Conservation (phyloP, 2,888 invertebrate species). For the Rhagonycha fulva region DNA sequence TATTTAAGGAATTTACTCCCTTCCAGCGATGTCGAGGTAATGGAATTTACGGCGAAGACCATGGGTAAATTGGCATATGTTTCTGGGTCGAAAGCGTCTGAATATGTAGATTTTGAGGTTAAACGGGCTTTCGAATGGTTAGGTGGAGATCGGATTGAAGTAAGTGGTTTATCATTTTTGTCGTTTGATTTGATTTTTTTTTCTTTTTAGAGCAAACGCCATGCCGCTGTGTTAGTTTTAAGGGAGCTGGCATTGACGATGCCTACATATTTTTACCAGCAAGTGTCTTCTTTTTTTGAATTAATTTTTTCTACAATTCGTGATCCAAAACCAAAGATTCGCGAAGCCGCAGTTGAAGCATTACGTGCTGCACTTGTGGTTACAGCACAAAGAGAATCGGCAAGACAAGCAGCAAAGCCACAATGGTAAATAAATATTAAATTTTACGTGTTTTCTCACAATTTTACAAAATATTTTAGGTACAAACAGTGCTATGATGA, state of each 20-base stretch:
- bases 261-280: slow-evolving; percentile 97
- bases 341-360: slow-evolving; percentile 93
- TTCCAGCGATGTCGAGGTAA: slow-evolving; percentile 88
- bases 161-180: slow-evolving; percentile 34
- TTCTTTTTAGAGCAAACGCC: slow-evolving; percentile 70
- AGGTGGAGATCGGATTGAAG: slow-evolving; percentile 85
- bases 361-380: slow-evolving; percentile 93
- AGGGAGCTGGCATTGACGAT: slow-evolving; percentile 93
- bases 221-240: slow-evolving; percentile 89
- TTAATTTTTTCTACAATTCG: slow-evolving; percentile 89
- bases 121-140: slow-evolving; percentile 96
- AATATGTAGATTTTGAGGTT: slow-evolving; percentile 98
- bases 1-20: slow-evolving; percentile 88
- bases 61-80: slow-evolving; percentile 90
- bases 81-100: slow-evolving; percentile 91
- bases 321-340: slow-evolving; percentile 87
- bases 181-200: neutral
- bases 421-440: slow-evolving; percentile 71
- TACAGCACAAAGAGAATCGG: slow-evolving; percentile 94
- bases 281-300: slow-evolving; percentile 91
- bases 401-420: slow-evolving; percentile 86
- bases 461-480: slow-evolving; percentile 44
- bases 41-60: slow-evolving; percentile 95
- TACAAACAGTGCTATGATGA: slow-evolving; percentile 93
- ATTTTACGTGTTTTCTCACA: neutral